These are phyloP conservation scores for Balaeniceps rex DNA, from an alignment of 2,113 vertebrate genomes.

Conservation along the genomic window DNA sequence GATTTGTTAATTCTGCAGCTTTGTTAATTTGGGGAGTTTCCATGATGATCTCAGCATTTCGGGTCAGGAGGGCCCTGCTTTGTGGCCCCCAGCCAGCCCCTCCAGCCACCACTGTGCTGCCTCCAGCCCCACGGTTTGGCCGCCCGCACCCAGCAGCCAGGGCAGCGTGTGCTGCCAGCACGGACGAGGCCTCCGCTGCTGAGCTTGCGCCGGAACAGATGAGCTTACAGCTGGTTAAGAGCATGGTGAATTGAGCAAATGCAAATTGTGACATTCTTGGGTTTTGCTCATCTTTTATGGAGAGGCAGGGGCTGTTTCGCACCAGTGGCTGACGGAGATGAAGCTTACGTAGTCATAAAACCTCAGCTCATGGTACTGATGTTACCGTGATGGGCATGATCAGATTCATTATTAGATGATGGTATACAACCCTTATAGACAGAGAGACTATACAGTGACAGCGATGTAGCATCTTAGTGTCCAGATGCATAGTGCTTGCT, in stretches of 20 bases:
- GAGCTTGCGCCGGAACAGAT: not conserved
- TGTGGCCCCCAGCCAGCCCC: too few species aligned
- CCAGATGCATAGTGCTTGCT: not conserved
- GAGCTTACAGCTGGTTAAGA: not conserved
- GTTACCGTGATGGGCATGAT: not conserved
- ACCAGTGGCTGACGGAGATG: accelerated
- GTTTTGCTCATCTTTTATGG: not conserved
- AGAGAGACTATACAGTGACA: not conserved
- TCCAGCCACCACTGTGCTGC: not conserved
- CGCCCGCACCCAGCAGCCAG: accelerated
- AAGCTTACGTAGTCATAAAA: not conserved
- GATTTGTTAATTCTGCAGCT: not conserved
- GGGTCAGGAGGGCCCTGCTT: not conserved
- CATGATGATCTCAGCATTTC: not conserved
- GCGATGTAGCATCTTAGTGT: not conserved
- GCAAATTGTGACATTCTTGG: not conserved
- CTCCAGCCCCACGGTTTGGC: not conserved
- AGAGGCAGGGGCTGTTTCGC: not conserved
- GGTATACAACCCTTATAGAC: not conserved
- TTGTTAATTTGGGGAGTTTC: not conserved
- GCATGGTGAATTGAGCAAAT: not conserved
- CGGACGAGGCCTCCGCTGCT: accelerated
- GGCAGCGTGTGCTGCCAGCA: accelerated
- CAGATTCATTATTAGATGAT: not conserved
- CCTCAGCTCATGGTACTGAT: not conserved